Evolutionary conservation across 2,797 vertebrate genomes (phyloP).

Genomic region (Sternotherus odoratus): DNA sequence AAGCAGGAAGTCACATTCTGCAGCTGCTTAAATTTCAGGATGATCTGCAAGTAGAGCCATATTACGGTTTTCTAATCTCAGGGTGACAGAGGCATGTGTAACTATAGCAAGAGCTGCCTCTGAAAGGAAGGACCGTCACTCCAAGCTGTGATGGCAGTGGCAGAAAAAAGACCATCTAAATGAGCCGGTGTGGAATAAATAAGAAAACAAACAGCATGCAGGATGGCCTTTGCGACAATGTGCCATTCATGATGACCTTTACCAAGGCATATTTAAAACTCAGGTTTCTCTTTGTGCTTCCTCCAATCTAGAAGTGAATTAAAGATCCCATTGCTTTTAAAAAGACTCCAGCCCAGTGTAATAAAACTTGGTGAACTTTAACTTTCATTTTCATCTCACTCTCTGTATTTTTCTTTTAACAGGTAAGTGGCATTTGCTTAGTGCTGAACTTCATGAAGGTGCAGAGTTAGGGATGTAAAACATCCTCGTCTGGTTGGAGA

Average conservation of each 20-base stretch:
- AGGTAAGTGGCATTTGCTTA: conserved; percentile 83
- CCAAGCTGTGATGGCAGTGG: fast-evolving
- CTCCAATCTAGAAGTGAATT: conserved; percentile 35
- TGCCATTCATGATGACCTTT: conserved; percentile 68
- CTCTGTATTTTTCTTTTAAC: conserved; percentile 41
- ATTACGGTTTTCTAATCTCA: not conserved
- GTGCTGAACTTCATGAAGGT: conserved; percentile 66
- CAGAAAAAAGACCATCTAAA: not conserved
- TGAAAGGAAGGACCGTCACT: not conserved
- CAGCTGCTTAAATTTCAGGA: not conserved
- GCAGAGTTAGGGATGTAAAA: conserved; percentile 45
- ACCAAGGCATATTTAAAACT: conserved; percentile 54
- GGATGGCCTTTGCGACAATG: conserved; percentile 36
- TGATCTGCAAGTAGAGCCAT: not conserved
- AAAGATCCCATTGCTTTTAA: conserved; percentile 45
- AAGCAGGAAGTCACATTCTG: not conserved
- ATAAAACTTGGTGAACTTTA: conserved; percentile 54
- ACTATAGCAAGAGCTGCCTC: not conserved
- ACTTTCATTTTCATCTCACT: conserved; percentile 29
- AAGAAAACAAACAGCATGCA: not conserved
- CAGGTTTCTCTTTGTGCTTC: conserved; percentile 38
- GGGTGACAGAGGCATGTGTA: not conserved
- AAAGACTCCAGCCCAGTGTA: not conserved
- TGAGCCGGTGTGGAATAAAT: conserved; percentile 24
- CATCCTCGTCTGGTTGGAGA: conserved; percentile 29